These are phyloP conservation scores for Morone saxatilis DNA, from an alignment of 2,113 vertebrate genomes.

Conservation along the genomic window DNA sequence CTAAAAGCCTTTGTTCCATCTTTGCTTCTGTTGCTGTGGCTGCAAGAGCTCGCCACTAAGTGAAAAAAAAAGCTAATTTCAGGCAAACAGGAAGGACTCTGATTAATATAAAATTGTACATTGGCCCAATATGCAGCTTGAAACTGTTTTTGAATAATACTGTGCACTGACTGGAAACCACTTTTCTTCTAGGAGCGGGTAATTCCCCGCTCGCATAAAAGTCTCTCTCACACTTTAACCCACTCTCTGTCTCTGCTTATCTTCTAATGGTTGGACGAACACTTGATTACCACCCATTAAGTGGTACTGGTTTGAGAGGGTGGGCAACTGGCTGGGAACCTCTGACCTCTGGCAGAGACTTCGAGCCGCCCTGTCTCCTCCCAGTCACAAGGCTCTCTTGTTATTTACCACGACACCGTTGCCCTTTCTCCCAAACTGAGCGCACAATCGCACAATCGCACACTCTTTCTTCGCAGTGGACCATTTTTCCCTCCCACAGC, in stretches of 20 bases:
- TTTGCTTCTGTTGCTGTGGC: neutral
- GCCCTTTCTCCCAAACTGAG: constrained; percentile 53
- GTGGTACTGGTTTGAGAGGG: constrained; percentile 43
- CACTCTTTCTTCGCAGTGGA: constrained; percentile 30
- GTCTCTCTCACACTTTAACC: constrained; percentile 24
- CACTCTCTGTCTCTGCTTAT: constrained; percentile 40
- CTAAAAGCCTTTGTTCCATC: neutral
- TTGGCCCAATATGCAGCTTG: neutral
- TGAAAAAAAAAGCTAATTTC: constrained; percentile 1
- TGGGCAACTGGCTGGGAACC: constrained; percentile 42
- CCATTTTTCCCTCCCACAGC: constrained; percentile 57
- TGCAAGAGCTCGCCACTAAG: neutral
- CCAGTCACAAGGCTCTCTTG: constrained; percentile 71
- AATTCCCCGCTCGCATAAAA: constrained; percentile 39
- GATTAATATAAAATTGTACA: neutral
- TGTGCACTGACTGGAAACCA: neutral
- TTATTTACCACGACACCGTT: constrained; percentile 19
- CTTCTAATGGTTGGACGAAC: constrained; percentile 1
- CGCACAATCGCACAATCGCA: constrained; percentile 35
- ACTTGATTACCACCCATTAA: constrained; percentile 41
- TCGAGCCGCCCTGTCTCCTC: constrained; percentile 47
- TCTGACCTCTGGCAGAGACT: constrained; percentile 59
- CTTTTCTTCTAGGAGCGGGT: neutral
- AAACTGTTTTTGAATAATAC: neutral
- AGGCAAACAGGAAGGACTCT: neutral